phyloP scores from a whole-genome alignment of 1,140 invertebrate species.

The Pseudomyrmex sp. region DNA sequence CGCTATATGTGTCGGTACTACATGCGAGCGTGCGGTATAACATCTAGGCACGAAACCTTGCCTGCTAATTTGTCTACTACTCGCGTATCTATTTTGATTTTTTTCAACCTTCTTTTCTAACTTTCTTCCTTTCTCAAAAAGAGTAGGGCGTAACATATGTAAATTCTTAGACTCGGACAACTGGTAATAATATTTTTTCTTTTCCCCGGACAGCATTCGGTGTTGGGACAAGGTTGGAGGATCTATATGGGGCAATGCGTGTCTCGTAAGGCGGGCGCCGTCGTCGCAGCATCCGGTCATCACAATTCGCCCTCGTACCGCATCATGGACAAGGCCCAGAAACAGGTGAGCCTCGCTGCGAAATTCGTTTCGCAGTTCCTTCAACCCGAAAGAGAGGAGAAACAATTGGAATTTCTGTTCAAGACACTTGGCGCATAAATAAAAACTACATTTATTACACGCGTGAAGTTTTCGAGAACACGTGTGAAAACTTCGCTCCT shows the following conservation, averaged over 20 bases:
- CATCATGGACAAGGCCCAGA: conserved; percentile 84
- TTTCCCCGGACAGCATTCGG: conserved; percentile 34
- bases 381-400: too few relatives aligned
- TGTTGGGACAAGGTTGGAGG: conserved; percentile 78
- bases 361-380: background rate
- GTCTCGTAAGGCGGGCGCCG: conserved; percentile 85
- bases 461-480: background rate
- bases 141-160: background rate
- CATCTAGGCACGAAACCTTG: background rate
- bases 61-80: background rate
- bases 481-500: background rate
- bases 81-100: background rate
- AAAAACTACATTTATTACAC: background rate
- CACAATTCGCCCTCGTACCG: conserved; percentile 83
- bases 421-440: too few relatives aligned
- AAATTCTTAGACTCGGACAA: background rate
- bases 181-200: background rate
- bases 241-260: conserved; percentile 86
- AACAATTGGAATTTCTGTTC: too few relatives aligned
- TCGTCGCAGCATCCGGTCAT: conserved; percentile 84
- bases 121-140: conserved; percentile 2
- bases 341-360: conserved; percentile 75
- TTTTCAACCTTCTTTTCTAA: background rate
- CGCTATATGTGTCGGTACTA: background rate
- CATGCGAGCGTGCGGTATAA: conserved; percentile 8